Evolutionary conservation across 1,140 invertebrate genomes (phyloP), one percentile per base, ranked within the genome.

Genomic region (Eubasilissa regina): DNA sequence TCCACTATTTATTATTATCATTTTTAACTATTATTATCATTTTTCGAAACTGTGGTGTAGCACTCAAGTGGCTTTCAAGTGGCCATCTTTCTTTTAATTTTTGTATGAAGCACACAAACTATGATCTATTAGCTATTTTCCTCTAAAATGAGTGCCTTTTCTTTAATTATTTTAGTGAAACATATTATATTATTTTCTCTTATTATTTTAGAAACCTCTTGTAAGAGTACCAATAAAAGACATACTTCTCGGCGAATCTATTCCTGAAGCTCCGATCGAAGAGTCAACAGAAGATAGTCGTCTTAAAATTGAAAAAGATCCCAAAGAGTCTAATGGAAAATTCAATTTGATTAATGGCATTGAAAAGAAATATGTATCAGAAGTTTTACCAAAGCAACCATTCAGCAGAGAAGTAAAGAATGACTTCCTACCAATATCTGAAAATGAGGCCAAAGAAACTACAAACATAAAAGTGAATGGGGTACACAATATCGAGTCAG

Each of bases 201-300:
- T 70, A 73, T 74, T 7, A 75, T 78, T 82, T 89, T 86, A 92
- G 88, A 88, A 90, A 81, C 86, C 90, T 0, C 82, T 93, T 51
- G 90, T 89, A 73, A 86, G 87, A 72, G 86, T 93, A 25, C 81
- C 85, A 3, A 89, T 93, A 48, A 85, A 87, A 68, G 91, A 92
- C 81, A 87, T 91, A 48, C 86, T 88, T 10, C 84, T 89, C 13
- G 88, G 88, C 0, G 83, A 17, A 8, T 72, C 68, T 25, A 72
- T 25, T 51, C 62, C 62, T 17, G 43, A 66, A 66, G 7, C 10
- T 9, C 17, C 55, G 17, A 58, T 58, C 55, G 15, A 21, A 35
- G 15, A 58, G 17, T 58, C 55, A 35, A 35, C 55, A 58, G 55
- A 58, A 4, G 55, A 58, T 8, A 21, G 55, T 21, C 3, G 17